Evolutionary conservation across 2,888 invertebrate species (phyloP).

Genomic region (Allophyes oxyacanthae): DNA sequence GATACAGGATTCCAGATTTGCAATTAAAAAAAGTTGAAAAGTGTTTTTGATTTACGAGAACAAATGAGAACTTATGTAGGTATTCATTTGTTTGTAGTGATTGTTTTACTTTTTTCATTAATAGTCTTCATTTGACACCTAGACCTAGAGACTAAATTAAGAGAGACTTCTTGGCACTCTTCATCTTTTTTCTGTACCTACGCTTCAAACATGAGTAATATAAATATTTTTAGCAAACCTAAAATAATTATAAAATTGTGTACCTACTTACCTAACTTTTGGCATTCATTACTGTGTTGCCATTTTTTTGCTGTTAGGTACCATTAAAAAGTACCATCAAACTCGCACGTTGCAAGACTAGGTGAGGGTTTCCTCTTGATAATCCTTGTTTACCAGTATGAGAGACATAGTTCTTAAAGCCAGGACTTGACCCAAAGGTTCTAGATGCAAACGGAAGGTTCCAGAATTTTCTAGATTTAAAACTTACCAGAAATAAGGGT

Average conservation of each 20-base stretch:
- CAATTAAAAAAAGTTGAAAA: conserved; percentile 25
- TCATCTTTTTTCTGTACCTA: conserved; percentile 26
- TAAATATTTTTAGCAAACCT: conserved; percentile 40
- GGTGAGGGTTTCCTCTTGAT: too few species aligned
- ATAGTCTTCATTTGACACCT: conserved; percentile 14
- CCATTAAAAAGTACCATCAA: too few species aligned
- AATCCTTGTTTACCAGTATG: too few species aligned
- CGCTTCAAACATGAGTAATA: conserved; percentile 23
- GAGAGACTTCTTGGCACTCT: conserved; percentile 39
- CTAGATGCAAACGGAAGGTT: neutral
- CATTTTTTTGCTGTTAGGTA: neutral
- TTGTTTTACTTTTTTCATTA: neutral
- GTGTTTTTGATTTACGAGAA: conserved; percentile 24
- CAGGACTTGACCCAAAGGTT: too few species aligned
- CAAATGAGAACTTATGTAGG: neutral
- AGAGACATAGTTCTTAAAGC: too few species aligned
- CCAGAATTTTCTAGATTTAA: conserved; percentile 6
- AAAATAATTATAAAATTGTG: conserved; percentile 11
- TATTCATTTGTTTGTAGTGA: neutral
- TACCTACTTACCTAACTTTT: too few species aligned
- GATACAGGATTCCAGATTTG: conserved; percentile 32
- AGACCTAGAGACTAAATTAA: conserved; percentile 29
- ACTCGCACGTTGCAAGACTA: too few species aligned
- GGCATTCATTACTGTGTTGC: conserved; percentile 8
- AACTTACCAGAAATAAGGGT: conserved; percentile 95